phyloP scores from a whole-genome alignment of 2,797 vertebrate genomes.

The Pseudomugil gertrudae region DNA sequence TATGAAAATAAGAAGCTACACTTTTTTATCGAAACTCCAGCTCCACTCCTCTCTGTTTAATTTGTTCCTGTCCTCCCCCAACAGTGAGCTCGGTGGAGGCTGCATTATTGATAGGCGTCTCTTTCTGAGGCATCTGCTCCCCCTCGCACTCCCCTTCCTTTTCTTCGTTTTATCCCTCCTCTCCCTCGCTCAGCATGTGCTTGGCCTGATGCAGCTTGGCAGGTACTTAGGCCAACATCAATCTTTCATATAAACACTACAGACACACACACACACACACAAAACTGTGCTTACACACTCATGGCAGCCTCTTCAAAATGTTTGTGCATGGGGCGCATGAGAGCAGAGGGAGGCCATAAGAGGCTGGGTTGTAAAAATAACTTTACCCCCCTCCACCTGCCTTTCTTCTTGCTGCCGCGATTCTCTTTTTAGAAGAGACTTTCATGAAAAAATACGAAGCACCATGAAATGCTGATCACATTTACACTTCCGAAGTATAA shows the following conservation, averaged over 20 bases:
- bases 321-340: constrained; percentile 53
- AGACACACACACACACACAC: constrained; percentile 37
- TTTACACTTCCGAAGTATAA: constrained; percentile 40
- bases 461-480: constrained; percentile 40
- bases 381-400: constrained; percentile 43
- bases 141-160: constrained; percentile 39
- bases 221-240: constrained; percentile 85
- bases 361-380: constrained; percentile 67
- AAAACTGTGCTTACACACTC: constrained; percentile 38
- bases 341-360: constrained; percentile 35
- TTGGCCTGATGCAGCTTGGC: constrained; percentile 81
- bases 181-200: constrained; percentile 64
- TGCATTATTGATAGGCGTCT: constrained; percentile 86
- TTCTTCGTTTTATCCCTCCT: constrained; percentile 28
- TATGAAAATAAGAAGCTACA: constrained; percentile 18
- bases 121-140: constrained; percentile 80
- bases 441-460: constrained; percentile 49
- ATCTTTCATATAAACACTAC: constrained; percentile 79
- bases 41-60: constrained; percentile 14
- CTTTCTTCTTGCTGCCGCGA: constrained; percentile 35
- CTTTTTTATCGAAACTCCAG: constrained; percentile 1
- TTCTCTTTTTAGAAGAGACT: constrained; percentile 39
- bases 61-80: constrained; percentile 39
- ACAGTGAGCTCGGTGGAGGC: constrained; percentile 58
- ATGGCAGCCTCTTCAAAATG: constrained; percentile 58